These are phyloP conservation scores for Hymenochirus boettgeri DNA, from an alignment of 2,113 vertebrate species.

Conservation along the genomic window DNA sequence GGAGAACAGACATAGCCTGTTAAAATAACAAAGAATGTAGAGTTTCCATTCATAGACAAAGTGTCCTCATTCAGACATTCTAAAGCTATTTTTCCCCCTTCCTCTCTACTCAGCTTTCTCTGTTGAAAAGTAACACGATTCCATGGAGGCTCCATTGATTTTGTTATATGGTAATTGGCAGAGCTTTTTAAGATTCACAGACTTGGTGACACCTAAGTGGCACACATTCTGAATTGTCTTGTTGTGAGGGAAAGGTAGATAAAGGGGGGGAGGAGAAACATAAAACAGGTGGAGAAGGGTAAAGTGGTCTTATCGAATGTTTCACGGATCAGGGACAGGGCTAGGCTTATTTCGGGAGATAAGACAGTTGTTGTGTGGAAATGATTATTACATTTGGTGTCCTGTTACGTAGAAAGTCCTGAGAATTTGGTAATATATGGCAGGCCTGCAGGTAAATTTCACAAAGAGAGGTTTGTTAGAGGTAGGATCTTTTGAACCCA, in stretches of 20 bases:
- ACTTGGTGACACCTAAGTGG: conserved; percentile 83
- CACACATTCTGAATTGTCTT: conserved; percentile 80
- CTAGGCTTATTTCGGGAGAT: conserved; percentile 49
- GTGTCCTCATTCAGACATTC: conserved; percentile 91
- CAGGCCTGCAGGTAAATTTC: conserved; percentile 10
- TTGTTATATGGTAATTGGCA: conserved; percentile 80
- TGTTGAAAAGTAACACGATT: conserved; percentile 77
- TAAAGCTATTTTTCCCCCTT: conserved; percentile 79
- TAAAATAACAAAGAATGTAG: conserved; percentile 96
- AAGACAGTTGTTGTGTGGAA: conserved; percentile 60
- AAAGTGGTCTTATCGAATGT: conserved; percentile 73
- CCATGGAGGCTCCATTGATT: conserved; percentile 71
- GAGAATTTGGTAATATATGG: conserved; percentile 55
- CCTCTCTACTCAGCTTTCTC: conserved; percentile 88
- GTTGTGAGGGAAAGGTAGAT: conserved; percentile 78
- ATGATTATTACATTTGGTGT: conserved; percentile 68
- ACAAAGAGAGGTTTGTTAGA: conserved; percentile 35
- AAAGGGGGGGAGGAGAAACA: conserved; percentile 77
- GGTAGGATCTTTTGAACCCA: conserved; percentile 50
- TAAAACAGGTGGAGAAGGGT: conserved; percentile 74
- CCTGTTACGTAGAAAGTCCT: conserved; percentile 61
- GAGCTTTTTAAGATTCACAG: conserved; percentile 74
- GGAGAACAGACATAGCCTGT: conserved; percentile 92
- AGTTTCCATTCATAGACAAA: conserved; percentile 93
- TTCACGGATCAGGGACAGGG: conserved; percentile 63